Evolutionary conservation across 2,888 invertebrate species (phyloP), one percentile per base, ranked within the genome.

Genomic region (Eupithecia pulchellata): DNA sequence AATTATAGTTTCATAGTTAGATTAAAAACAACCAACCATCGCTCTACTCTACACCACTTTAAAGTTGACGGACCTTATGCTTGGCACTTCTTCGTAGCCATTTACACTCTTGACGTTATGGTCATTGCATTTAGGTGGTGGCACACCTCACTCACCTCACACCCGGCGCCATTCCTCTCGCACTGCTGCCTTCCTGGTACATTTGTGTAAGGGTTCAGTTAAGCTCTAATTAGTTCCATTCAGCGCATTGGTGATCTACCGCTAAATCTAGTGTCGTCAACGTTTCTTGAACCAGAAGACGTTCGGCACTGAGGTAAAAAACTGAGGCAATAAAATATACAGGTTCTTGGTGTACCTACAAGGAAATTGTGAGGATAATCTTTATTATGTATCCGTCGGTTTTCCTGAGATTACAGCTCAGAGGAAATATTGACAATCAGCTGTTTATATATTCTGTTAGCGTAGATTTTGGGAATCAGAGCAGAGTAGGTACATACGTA

Each of bases 381-480:
- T 29, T 57, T 57, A 29, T 57, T 57, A 1, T 60, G 30, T 58
- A 13, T 55, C 13, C n/a, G 27, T 66, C 20, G 39, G 62, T 66
- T 70, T 70, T 66, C 47, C 70, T 58, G 27, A 57, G 29, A 20
- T 47, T 57, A 36, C 14, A 32, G 34, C 47, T 58, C 27, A 9
- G 34, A 3, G 0, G 27, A 25, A 52, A 25, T n/a, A 62, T 29
- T 34, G 32, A 61, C n/a, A 20, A 36, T 13, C 6, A 6, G 32
- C 25, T 36, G 42, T 6, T n/a, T 47, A 32, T 65, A 58, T 68
- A 68, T 72, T 68, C 71, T 4, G 58, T 66, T 69, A 63, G 66
- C 69, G 66, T 69, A 47, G 29, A 25, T 66, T 69, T 72, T 64
- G 58, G 66, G 72, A 70, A 70, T 66, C 29, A 17, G 20, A 32